These are phyloP conservation scores for Coelinius sp. DNA, from an alignment of 2,888 invertebrate species.

Conservation along the genomic window DNA sequence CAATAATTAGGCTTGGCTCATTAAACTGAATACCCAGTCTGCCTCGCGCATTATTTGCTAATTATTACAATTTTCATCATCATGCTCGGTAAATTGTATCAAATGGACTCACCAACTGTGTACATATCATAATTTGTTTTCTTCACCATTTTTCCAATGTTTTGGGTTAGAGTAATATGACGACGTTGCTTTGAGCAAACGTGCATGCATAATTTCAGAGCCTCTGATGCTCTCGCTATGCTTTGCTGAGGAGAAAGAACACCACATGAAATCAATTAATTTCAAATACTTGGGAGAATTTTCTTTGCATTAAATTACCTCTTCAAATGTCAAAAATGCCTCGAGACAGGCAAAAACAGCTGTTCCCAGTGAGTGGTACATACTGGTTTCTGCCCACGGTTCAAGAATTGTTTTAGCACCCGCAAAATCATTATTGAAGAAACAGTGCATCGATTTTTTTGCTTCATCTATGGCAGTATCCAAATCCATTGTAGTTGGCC, in stretches of 20 bases:
- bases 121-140: slow-evolving; percentile 84
- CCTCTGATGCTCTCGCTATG: slow-evolving; percentile 81
- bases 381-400: slow-evolving; percentile 85
- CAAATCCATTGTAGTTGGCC: slow-evolving; percentile 75
- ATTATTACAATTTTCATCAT: neutral
- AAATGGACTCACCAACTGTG: slow-evolving; percentile 74
- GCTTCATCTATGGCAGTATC: slow-evolving; percentile 83
- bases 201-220: slow-evolving; percentile 83
- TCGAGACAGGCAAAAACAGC: slow-evolving; percentile 92
- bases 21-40: too few relatives aligned
- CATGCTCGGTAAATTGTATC: neutral
- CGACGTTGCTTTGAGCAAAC: slow-evolving; percentile 82
- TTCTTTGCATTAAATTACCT: slow-evolving; percentile 59
- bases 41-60: too few relatives aligned
- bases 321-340: slow-evolving; percentile 94
- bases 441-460: slow-evolving; percentile 85
- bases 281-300: neutral
- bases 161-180: slow-evolving; percentile 82
- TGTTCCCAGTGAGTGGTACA: slow-evolving; percentile 93
- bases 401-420: slow-evolving; percentile 85
- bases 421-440: slow-evolving; percentile 92
- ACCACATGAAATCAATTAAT: slow-evolving; percentile 24
- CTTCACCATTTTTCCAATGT: slow-evolving; percentile 85
- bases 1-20: neutral
- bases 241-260: slow-evolving; percentile 74